Conservation (phyloP, 2,113 vertebrate species). For the Oreochromis spilurus region DNA sequence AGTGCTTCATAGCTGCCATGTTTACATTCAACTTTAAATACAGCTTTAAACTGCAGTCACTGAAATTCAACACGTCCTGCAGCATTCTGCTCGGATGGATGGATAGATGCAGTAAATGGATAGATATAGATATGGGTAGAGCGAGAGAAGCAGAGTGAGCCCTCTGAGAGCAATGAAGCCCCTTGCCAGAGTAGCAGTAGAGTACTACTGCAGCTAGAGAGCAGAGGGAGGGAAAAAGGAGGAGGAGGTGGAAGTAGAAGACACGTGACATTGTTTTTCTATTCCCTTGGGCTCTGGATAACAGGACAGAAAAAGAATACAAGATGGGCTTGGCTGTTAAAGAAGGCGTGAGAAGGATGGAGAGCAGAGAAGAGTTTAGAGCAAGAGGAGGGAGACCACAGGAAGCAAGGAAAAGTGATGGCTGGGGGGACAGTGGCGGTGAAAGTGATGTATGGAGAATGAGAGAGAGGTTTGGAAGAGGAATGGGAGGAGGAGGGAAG, state of each 20-base stretch:
- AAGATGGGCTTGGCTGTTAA: conserved; percentile 28
- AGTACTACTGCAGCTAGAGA: conserved; percentile 42
- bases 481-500: conserved; percentile 16
- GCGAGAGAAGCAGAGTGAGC: background rate
- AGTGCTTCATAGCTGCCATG: background rate
- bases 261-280: conserved; percentile 46
- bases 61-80: background rate
- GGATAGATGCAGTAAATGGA: background rate
- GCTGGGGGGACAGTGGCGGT: background rate
- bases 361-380: conserved; percentile 6
- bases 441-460: conserved; percentile 39
- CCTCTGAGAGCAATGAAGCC: background rate
- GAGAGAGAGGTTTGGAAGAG: conserved; percentile 21
- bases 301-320: conserved; percentile 30
- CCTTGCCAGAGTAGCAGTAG: conserved; percentile 5
- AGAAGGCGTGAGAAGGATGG: conserved; percentile 19
- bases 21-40: background rate
- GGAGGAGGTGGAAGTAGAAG: conserved; percentile 15
- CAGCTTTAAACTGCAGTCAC: background rate
- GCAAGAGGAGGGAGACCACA: conserved; percentile 13
- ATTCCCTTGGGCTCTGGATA: conserved; percentile 51
- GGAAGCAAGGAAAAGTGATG: conserved; percentile 25
- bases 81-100: background rate
- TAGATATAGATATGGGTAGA: background rate
- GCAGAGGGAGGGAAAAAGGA: conserved; percentile 11